Evolutionary conservation across 2,113 vertebrate species (phyloP), one percentile per base, ranked within the genome.

Genomic region (Grallaria varia): DNA sequence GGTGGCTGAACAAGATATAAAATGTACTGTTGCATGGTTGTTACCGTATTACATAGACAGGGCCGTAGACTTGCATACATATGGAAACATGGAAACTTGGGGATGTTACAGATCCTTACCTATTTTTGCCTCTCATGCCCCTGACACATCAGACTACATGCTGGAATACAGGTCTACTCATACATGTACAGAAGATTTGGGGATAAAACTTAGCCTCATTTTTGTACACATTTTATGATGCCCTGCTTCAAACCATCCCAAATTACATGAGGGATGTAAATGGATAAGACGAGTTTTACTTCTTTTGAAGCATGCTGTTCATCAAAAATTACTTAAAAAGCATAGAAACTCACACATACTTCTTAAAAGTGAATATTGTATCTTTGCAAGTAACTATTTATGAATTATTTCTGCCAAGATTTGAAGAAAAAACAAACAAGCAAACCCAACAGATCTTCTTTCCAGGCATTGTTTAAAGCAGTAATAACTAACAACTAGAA

Each of bases 191-290:
- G 50, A 63, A 14, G 12, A 81, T 68, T 89, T 80, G 45, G 64
- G 90, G 27, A 30, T 30, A 79, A 91, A 94, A 72, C 4, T 78
- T 10, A 0, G 4, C 42, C 14, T 59, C 3, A 23, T 59, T 82
- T 87, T 52, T 66, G 11, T 58, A 37, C 1, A 4, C 33, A 4
- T 68, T 95, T 85, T 14, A 16, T 69, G 20, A 45, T 21, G 33
- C 25, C 21, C 24, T 62, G 9, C 69, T 83, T 69, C 56, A 82
- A 68, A 53, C 35, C 5, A 20, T 42, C 39, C 69, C 37, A 59
- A 77, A 77, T 74, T 2, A 2, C 0, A 0, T 8, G 24, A 67
- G 17, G 35, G 21, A 31, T 55, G 16, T 63, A 50, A 80, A 79
- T 6, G 25, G 14, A 20, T 86, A 39, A 69, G 15, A 87, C 37